phyloP scores from a whole-genome alignment of 2,113 vertebrate species.

The Triplophysa siluroides region DNA sequence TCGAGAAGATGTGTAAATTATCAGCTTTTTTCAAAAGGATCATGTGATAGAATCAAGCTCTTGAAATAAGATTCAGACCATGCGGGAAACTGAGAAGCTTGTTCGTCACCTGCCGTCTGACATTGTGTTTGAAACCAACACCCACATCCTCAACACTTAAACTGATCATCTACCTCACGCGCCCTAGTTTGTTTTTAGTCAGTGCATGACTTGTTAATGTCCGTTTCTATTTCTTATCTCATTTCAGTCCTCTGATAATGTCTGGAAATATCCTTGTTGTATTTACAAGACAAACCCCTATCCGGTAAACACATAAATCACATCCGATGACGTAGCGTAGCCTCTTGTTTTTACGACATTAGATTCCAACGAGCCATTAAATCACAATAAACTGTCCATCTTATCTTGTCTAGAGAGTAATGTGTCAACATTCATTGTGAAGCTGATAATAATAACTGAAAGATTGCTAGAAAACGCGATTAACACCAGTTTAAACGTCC shows the following conservation, averaged over 20 bases:
- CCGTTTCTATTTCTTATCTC: not conserved
- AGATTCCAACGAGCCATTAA: not conserved
- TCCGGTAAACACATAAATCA: not conserved
- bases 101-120: not conserved
- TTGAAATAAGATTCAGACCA: not conserved
- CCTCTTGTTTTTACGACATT: not conserved
- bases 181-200: not conserved
- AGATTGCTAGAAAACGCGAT: not conserved
- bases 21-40: too few relatives aligned
- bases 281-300: not conserved
- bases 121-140: slow-evolving; percentile 14
- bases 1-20: too few relatives aligned
- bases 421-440: not conserved
- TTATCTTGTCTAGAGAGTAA: not conserved
- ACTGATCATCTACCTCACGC: not conserved
- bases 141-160: not conserved
- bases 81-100: not conserved
- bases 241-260: not conserved
- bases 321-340: not conserved
- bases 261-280: too few relatives aligned
- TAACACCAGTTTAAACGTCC: not conserved
- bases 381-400: not conserved
- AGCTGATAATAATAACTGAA: not conserved
- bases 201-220: not conserved
- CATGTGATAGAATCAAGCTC: not conserved